Conservation (phyloP, 1,140 invertebrate species). For the Nebria ingens region DNA sequence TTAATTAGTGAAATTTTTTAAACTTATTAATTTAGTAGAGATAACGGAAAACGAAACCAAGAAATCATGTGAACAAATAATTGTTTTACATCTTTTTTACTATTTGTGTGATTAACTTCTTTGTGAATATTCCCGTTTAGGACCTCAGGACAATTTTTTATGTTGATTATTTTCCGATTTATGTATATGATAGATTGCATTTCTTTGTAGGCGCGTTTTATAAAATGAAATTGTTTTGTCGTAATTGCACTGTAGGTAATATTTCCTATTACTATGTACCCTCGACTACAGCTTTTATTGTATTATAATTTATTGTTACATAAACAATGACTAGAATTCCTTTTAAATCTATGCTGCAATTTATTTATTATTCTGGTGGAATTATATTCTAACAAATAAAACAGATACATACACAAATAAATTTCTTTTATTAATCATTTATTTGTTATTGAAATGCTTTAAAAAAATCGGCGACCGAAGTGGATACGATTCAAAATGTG, state of each 20-base stretch:
- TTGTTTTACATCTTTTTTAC: not conserved
- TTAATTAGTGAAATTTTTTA: not conserved
- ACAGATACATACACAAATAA: slow-evolving; percentile 1
- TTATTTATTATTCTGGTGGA: slow-evolving; percentile 8
- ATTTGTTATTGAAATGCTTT: not conserved
- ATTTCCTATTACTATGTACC: not conserved
- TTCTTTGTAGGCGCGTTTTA: not conserved
- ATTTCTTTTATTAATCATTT: not conserved
- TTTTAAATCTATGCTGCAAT: not conserved
- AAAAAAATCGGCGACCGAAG: not conserved
- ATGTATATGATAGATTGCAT: not conserved
- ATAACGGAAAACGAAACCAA: not conserved
- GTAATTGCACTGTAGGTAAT: slow-evolving; percentile 4
- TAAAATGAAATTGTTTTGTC: not conserved
- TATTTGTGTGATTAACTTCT: not conserved
- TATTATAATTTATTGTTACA: slow-evolving; percentile 9
- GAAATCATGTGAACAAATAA: not conserved
- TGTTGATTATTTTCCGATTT: not conserved
- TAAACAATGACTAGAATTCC: not conserved
- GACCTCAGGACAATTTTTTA: not conserved
- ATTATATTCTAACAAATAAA: slow-evolving; percentile 9
- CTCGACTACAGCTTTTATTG: slow-evolving; percentile 7
- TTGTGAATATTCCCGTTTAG: not conserved
- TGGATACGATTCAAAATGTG: not conserved
- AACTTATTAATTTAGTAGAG: not conserved